Evolutionary conservation across 2,888 invertebrate genomes (phyloP), one percentile per base, ranked within the genome.

Genomic region (Sicus ferrugineus): DNA sequence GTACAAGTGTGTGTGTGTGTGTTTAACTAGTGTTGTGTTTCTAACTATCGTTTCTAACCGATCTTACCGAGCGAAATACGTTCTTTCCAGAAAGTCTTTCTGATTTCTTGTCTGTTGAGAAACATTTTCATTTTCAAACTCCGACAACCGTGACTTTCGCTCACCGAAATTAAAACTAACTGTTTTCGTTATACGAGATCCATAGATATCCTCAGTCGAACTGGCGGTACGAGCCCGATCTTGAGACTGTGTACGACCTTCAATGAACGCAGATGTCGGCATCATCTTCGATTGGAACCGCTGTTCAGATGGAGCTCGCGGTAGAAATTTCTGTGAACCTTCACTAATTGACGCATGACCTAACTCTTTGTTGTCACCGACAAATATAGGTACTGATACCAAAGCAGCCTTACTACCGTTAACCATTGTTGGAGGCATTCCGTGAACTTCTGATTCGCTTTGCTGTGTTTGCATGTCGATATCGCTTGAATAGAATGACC

Each of bases 141-240:
- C 80, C 69, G 77, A 74, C 66, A 85, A 77, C 21, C 83, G 83
- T 68, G 85, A 85, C 73, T 80, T 80, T 73, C 80, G 84, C 68
- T 83, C 84, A 71, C 81, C 84, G 76, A 85, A 86, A 77, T 84
- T 83, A 72, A 85, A 85, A 79, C 85, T 85, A 76, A 85, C 85
- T 61, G 86, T 86, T 80, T 86, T 85, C 68, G 80, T 79, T 78
- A 85, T 84, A 65, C 82, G 81, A 31, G 78, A 71, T 62, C 78
- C 77, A 68, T 75, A 78, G 16, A 85, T 75, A 72, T 85, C 82
- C 65, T 80, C 79, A 68, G 78, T 77, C 19, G 82, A 83, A 16
- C 79, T 79, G 46, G 77, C 75, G 28, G 81, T 67, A n/a, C 76
- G 76, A 23, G 77, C 75, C 46, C 84, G 81, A 75, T 85, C 84